A percentile compares a stretch with the other conserved stretches of the same genome.
phyloP scores from a whole-genome alignment of 2,113 vertebrate species.

The Neomonachus schauinslandi region DNA sequence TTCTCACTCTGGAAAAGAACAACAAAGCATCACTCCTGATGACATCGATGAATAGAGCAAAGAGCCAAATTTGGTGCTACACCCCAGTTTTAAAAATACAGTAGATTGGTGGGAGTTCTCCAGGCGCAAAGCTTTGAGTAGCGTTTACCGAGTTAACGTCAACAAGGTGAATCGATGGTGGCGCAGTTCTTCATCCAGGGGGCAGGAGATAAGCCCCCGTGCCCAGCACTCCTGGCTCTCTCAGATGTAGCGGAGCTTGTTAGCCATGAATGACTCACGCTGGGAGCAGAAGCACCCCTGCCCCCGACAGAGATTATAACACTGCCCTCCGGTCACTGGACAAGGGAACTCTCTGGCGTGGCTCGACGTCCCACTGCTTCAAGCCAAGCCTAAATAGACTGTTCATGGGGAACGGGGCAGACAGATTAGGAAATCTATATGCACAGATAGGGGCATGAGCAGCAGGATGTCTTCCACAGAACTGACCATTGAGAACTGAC shows the following conservation, averaged over 20 bases:
- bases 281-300: slow-evolving; percentile 76
- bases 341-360: slow-evolving; percentile 72
- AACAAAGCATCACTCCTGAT: neutral
- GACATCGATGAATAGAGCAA: rapidly evolving
- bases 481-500: neutral
- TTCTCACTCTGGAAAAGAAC: neutral
- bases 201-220: slow-evolving; percentile 67
- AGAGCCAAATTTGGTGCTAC: neutral
- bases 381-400: slow-evolving; percentile 74
- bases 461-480: slow-evolving; percentile 18
- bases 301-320: slow-evolving; percentile 77
- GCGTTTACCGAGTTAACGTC: neutral
- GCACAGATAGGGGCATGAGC: slow-evolving; percentile 64
- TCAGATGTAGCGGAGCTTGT: slow-evolving; percentile 70
- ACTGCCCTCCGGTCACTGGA: slow-evolving; percentile 78
- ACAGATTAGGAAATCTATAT: slow-evolving; percentile 76
- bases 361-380: slow-evolving; percentile 81
- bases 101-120: rapidly evolving
- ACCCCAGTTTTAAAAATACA: rapidly evolving
- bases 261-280: slow-evolving; percentile 73
- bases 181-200: neutral
- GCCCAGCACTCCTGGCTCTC: slow-evolving; percentile 66
- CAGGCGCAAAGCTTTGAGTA: rapidly evolving
- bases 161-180: neutral
- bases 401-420: slow-evolving; percentile 64